These are phyloP conservation scores for Clavelina lepadiformis DNA, from an alignment of 23 tunicate genomes.

Conservation along the genomic window DNA sequence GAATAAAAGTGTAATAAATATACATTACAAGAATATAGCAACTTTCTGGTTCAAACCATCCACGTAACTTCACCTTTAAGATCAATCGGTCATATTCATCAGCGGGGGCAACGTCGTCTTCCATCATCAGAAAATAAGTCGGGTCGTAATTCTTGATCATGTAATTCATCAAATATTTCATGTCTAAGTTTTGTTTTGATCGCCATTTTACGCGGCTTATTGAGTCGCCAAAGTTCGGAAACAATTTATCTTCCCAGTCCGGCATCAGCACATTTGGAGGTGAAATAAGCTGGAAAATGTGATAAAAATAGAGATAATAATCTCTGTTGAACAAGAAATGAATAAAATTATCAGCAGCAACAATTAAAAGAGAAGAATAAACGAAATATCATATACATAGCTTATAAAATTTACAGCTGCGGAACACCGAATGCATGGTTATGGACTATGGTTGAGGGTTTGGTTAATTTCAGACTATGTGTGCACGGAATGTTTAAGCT, in stretches of 20 bases:
- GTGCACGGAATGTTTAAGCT: no score
- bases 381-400: background rate
- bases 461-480: no score
- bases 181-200: slow-evolving; percentile 58
- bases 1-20: no score
- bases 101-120: slow-evolving; percentile 46
- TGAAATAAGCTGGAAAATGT: slow-evolving; percentile 18
- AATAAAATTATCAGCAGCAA: background rate
- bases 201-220: slow-evolving; percentile 36
- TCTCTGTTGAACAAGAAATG: no score
- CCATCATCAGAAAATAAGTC: slow-evolving; percentile 52
- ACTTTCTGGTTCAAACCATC: no score
- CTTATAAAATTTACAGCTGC: no score
- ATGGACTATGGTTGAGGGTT: no score
- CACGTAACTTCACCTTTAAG: slow-evolving; percentile 4
- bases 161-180: slow-evolving; percentile 47
- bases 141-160: slow-evolving; percentile 23
- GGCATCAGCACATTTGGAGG: slow-evolving; percentile 16
- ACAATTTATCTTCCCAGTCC: slow-evolving; percentile 12
- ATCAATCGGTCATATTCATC: slow-evolving; percentile 7
- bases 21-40: no score
- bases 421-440: no score
- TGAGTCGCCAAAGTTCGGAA: slow-evolving; percentile 34
- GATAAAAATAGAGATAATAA: no score
- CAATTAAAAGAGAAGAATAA: background rate